Evolutionary conservation across 2,888 invertebrate genomes (phyloP).

Genomic region (Sylvicola cinctus): DNA sequence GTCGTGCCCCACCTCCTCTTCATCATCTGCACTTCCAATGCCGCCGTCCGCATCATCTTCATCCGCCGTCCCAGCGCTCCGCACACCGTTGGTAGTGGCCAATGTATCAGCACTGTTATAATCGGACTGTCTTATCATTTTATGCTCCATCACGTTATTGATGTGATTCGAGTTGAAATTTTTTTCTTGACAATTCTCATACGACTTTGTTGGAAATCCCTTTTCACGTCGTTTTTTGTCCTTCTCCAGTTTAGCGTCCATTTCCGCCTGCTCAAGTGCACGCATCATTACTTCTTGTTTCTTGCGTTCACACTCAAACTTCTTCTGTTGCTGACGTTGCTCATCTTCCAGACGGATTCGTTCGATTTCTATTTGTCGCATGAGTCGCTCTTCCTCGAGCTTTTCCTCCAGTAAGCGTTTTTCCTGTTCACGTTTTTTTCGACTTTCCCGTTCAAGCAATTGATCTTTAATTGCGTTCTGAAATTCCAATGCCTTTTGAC

Average conservation of each 20-base stretch:
- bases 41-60: slow-evolving; percentile 8
- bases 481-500: slow-evolving; percentile 65
- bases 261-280: slow-evolving; percentile 58
- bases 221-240: slow-evolving; percentile 26
- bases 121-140: not conserved
- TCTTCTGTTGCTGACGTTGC: slow-evolving; percentile 39
- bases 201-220: slow-evolving; percentile 8
- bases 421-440: slow-evolving; percentile 56
- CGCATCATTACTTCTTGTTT: slow-evolving; percentile 55
- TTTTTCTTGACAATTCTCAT: no score
- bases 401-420: slow-evolving; percentile 52
- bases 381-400: slow-evolving; percentile 58
- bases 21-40: slow-evolving; percentile 4
- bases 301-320: slow-evolving; percentile 46
- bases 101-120: no score
- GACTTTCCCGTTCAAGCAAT: slow-evolving; percentile 59
- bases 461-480: slow-evolving; percentile 73
- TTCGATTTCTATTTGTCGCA: slow-evolving; percentile 50
- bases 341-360: slow-evolving; percentile 50
- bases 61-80: not conserved
- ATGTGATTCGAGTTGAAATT: no score
- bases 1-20: slow-evolving; percentile 3
- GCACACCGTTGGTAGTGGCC: not conserved
- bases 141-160: not conserved
- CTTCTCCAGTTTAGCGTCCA: slow-evolving; percentile 46